Conservation (phyloP, 2,113 vertebrate genomes). For the Nematolebias whitei region DNA sequence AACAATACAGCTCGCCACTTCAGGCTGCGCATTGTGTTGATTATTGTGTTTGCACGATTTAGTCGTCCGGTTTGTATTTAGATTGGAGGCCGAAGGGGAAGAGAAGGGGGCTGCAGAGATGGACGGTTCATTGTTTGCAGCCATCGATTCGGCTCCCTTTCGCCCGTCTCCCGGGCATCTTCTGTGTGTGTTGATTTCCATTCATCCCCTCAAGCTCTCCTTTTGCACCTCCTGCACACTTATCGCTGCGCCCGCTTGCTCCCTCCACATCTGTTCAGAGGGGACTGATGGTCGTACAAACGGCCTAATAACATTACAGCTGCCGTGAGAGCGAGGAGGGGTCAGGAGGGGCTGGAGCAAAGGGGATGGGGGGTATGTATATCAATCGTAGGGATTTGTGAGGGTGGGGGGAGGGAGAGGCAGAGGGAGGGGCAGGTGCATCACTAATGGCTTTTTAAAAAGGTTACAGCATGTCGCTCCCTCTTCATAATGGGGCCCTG, state of each 20-base stretch:
- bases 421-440: conserved; percentile 74
- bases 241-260: conserved; percentile 38
- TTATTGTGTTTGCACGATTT: conserved; percentile 22
- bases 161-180: conserved; percentile 17
- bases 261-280: conserved; percentile 48
- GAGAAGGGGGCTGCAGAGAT: conserved; percentile 31
- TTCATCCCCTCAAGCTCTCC: conserved; percentile 14
- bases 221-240: conserved; percentile 50
- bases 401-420: conserved; percentile 27
- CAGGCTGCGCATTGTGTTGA: conserved; percentile 32
- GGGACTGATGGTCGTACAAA: conserved; percentile 69
- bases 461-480: conserved; percentile 84
- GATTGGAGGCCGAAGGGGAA: conserved; percentile 36
- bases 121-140: conserved; percentile 63
- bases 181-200: conserved; percentile 12
- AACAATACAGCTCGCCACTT: conserved; percentile 43
- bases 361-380: conserved; percentile 23
- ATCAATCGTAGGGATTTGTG: conserved; percentile 46
- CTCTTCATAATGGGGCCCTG: conserved; percentile 83
- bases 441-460: conserved; percentile 86
- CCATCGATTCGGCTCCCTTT: conserved; percentile 55
- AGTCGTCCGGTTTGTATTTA: conserved; percentile 65
- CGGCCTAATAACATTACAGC: conserved; percentile 77
- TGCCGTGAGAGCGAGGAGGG: conserved; percentile 61
- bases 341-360: conserved; percentile 58